Conservation (phyloP, 2,888 invertebrate species). For the Lamproptera curius region DNA sequence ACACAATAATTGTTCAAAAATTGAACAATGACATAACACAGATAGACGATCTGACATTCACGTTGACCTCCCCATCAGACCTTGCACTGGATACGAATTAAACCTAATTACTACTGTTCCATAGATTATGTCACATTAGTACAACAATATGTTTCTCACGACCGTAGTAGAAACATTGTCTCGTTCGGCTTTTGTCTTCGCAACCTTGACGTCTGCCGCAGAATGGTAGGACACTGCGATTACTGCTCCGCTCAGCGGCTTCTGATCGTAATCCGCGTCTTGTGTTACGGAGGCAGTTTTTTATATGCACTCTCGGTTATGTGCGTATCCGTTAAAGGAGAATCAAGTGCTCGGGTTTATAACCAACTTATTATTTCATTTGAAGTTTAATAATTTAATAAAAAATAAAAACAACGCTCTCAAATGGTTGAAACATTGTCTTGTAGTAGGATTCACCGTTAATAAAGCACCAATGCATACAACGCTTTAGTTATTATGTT, state of each 20-base stretch:
- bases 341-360: too few species aligned
- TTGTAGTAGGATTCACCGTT: too few species aligned
- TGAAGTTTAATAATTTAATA: too few species aligned
- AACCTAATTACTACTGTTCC: constrained; percentile 49
- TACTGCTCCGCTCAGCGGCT: not conserved
- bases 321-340: too few species aligned
- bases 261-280: too few species aligned
- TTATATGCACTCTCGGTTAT: too few species aligned
- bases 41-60: constrained; percentile 21
- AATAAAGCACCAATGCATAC: too few species aligned
- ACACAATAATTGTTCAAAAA: constrained; percentile 42
- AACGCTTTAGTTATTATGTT: too few species aligned
- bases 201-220: constrained; percentile 24
- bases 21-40: constrained; percentile 18
- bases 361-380: too few species aligned
- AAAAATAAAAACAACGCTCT: too few species aligned
- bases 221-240: constrained; percentile 8
- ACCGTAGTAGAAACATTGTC: constrained; percentile 32
- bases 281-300: too few species aligned
- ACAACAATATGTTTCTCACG: constrained; percentile 51
- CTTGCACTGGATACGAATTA: constrained; percentile 65
- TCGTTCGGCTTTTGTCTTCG: constrained; percentile 26
- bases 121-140: constrained; percentile 54
- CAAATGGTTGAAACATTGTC: too few species aligned
- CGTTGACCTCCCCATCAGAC: constrained; percentile 32